Conservation (phyloP, 2,888 invertebrate genomes). For the Dyspetes luteomarginatus region DNA sequence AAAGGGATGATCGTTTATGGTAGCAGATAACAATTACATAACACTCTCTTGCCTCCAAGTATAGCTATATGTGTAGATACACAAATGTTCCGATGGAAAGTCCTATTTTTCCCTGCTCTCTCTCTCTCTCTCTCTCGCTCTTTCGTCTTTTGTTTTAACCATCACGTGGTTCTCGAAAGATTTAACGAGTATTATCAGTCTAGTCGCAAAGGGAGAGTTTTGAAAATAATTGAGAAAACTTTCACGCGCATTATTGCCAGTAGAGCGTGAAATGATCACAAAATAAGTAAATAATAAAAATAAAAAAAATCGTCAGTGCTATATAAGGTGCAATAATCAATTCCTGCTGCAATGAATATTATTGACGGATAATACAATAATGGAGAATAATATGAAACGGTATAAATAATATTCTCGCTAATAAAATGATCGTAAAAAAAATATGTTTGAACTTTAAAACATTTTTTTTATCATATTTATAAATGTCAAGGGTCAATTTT, state of each 20-base stretch:
- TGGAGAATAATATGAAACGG: no score
- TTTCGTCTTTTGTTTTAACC: neutral
- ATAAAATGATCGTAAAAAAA: no score
- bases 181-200: constrained; percentile 16
- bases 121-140: constrained; percentile 7
- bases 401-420: no score
- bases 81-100: constrained; percentile 3
- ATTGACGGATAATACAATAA: no score
- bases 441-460: no score
- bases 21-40: neutral
- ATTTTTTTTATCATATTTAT: no score
- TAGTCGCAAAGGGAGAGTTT: constrained; percentile 8
- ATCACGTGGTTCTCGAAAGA: constrained; percentile 11
- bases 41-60: neutral
- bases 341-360: no score
- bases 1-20: neutral
- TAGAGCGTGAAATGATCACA: constrained; percentile 86
- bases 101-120: neutral
- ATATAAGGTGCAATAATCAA: no score
- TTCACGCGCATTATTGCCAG: constrained; percentile 60
- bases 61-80: neutral
- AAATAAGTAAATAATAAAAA: constrained; percentile 63
- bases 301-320: constrained; percentile 40
- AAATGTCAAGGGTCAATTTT: no score
- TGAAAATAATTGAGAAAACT: constrained; percentile 68